Conservation (phyloP, 2,888 invertebrate species). For the Drosophila diplacantha region DNA sequence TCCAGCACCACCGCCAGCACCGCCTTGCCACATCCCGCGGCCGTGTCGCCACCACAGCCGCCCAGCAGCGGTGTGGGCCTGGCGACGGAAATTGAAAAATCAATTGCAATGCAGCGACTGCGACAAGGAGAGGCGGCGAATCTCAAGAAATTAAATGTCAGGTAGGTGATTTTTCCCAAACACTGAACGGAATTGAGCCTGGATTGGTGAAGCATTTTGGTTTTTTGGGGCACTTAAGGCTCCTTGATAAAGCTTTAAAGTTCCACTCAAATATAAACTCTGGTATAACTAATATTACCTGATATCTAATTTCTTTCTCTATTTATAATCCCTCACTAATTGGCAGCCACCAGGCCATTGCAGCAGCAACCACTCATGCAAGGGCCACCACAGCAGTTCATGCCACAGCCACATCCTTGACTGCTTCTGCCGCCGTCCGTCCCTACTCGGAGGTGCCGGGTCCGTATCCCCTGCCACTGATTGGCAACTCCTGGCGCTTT, state of each 20-base stretch:
- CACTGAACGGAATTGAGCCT: neutral
- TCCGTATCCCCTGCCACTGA: slow-evolving; percentile 84
- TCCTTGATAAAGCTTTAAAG: too few relatives aligned
- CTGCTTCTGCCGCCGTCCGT: slow-evolving; percentile 53
- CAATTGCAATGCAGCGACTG: slow-evolving; percentile 62
- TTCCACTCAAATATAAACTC: neutral
- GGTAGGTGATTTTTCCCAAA: slow-evolving; percentile 31
- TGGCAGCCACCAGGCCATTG: slow-evolving; percentile 23
- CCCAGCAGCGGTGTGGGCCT: slow-evolving; percentile 58
- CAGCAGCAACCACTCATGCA: slow-evolving; percentile 12
- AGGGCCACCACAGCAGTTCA: slow-evolving; percentile 7
- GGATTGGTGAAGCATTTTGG: neutral
- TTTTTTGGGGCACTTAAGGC: neutral
- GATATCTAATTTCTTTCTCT: slow-evolving; percentile 1
- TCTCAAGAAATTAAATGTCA: slow-evolving; percentile 38
- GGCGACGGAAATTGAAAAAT: slow-evolving; percentile 69
- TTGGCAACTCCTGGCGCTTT: slow-evolving; percentile 90
- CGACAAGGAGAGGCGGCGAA: slow-evolving; percentile 28
- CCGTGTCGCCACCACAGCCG: slow-evolving; percentile 29
- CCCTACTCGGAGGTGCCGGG: slow-evolving; percentile 86
- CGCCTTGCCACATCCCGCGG: slow-evolving; percentile 24
- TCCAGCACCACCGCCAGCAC: slow-evolving; percentile 38
- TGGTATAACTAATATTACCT: neutral
- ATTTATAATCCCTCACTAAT: slow-evolving; percentile 22
- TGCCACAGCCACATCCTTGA: slow-evolving; percentile 25